Conservation (phyloP, 2,797 vertebrate species). For the Furcifer pardalis region DNA sequence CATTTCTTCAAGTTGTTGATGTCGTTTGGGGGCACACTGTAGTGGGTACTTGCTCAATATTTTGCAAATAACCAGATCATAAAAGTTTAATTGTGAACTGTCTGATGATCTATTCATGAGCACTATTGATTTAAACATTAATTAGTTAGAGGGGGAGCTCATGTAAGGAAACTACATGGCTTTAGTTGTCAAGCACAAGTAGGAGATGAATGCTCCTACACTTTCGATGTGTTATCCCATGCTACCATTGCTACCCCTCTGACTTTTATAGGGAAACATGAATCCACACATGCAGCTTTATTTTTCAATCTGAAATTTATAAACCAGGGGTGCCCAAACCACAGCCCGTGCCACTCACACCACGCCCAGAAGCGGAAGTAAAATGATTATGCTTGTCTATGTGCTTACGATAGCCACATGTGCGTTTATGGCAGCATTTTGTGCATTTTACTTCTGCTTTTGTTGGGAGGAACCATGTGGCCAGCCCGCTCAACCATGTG, state of each 20-base stretch:
- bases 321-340: no score
- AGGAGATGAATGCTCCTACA: constrained; percentile 42
- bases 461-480: no score
- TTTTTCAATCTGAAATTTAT: constrained; percentile 40
- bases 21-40: constrained; percentile 47
- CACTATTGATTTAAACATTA: constrained; percentile 57
- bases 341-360: no score
- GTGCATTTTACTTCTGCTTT: no score
- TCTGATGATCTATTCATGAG: constrained; percentile 65
- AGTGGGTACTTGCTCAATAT: constrained; percentile 36
- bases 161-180: constrained; percentile 62
- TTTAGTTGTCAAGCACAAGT: constrained; percentile 51
- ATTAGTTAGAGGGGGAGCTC: constrained; percentile 33
- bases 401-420: no score
- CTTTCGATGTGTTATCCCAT: constrained; percentile 51
- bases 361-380: no score
- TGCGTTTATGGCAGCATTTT: no score
- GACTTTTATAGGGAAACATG: constrained; percentile 30
- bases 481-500: no score
- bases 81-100: constrained; percentile 60
- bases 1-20: constrained; percentile 21
- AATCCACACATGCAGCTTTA: neutral
- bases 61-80: constrained; percentile 55
- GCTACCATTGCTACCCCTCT: constrained; percentile 55
- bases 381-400: no score